Conservation (phyloP, 2,888 invertebrate species). For the Dromius quadrimaculatus region DNA sequence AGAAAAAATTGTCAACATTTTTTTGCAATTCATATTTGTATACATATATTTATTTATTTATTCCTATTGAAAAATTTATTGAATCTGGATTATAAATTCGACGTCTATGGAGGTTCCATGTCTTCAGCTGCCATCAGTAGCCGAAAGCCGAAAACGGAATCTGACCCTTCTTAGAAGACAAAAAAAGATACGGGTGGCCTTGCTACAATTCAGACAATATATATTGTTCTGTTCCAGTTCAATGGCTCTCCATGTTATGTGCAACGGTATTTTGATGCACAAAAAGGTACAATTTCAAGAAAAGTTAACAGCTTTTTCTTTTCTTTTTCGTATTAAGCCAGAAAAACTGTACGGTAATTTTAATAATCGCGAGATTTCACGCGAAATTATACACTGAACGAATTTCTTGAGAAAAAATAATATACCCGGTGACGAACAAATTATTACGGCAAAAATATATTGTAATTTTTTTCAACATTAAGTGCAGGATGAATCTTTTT, state of each 20-base stretch:
- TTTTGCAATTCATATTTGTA: too few relatives aligned
- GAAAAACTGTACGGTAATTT: constrained; percentile 1
- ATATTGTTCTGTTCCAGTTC: constrained; percentile 19
- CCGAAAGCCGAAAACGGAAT: background rate
- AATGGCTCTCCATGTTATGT: background rate
- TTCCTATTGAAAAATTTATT: too few relatives aligned
- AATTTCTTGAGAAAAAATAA: too few relatives aligned
- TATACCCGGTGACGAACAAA: too few relatives aligned
- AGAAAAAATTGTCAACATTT: too few relatives aligned
- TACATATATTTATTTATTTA: too few relatives aligned
- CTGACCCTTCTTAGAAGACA: constrained; percentile 19
- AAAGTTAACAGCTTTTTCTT: background rate
- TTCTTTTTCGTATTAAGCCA: background rate
- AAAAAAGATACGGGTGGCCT: constrained; percentile 43
- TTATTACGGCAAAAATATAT: too few relatives aligned
- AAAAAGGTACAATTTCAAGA: constrained; percentile 2
- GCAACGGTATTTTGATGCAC: constrained; percentile 21
- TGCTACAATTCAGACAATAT: constrained; percentile 18
- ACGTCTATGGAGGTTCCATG: too few relatives aligned
- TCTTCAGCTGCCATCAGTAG: background rate
- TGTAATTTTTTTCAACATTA: too few relatives aligned
- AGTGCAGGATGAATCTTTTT: too few relatives aligned
- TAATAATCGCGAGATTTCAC: background rate
- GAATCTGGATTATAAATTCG: too few relatives aligned
- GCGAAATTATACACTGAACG: too few relatives aligned